Percentiles rank a stretch among this genome's conserved stretches.
Conservation (phyloP, 2,888 invertebrate species). For the Calliopum simillimum region DNA sequence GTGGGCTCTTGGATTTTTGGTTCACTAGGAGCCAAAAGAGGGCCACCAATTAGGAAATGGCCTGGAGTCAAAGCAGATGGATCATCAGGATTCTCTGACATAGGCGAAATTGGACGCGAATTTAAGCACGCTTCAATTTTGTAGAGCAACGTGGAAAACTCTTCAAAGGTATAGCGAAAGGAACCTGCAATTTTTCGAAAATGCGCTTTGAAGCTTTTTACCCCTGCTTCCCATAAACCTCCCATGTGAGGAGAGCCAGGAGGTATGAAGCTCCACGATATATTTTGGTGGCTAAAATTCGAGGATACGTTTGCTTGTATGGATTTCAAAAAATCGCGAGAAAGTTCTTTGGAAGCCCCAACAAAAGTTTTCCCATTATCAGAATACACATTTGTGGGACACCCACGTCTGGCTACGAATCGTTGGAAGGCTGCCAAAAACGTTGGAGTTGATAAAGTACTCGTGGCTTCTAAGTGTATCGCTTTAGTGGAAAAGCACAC, state of each 20-base stretch:
- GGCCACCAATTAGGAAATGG: conserved; percentile 2
- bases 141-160: neutral
- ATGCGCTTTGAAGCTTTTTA: too few relatives aligned
- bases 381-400: conserved; percentile 1
- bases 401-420: conserved; percentile 21
- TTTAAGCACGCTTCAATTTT: conserved; percentile 1
- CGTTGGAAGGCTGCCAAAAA: too few relatives aligned
- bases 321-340: neutral
- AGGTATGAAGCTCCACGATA: neutral
- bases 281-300: neutral
- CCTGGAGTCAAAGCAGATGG: neutral
- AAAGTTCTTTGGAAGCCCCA: neutral
- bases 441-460: conserved; percentile 30
- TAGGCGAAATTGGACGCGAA: conserved; percentile 6
- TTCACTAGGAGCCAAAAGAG: too few relatives aligned
- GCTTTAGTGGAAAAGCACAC: conserved; percentile 33
- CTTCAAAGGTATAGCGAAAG: conserved; percentile 2
- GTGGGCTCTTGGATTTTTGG: neutral
- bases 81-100: neutral
- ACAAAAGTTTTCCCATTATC: conserved; percentile 10
- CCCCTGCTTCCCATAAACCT: too few relatives aligned
- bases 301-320: neutral
- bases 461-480: conserved; percentile 26
- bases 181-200: too few relatives aligned
- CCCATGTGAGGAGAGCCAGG: too few relatives aligned